Evolutionary conservation across 1,140 invertebrate species (phyloP), one percentile per base, ranked within the genome.

Genomic region (Sesamia nonagrioides): DNA sequence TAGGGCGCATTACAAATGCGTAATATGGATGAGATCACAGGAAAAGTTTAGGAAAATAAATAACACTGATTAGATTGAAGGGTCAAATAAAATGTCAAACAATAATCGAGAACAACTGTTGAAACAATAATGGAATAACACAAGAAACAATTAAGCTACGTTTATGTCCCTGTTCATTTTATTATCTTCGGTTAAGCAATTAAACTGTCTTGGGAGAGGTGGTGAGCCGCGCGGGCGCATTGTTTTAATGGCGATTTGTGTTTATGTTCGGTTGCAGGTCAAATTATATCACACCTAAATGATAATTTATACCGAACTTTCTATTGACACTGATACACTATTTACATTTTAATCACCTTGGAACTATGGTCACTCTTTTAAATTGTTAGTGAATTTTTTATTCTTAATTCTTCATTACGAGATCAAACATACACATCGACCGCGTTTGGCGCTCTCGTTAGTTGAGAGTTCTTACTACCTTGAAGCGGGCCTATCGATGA

Each of bases 61-160:
- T 85, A 85, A 84, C 79, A 85, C 61, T 85, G 88, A 89, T 91
- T 88, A 90, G 82, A 90, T 88, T 89, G 69, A 81, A 60, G 76
- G 86, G 89, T 89, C 89, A 86, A 58, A 80, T 68, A 68, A 82
- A 71, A 83, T 84, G 85, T 81, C 80, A 82, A 60, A 56, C 60
- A 81, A n/a, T 82, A 82, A 85, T 84, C 78, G 63, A 54, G 73
- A 61, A 63, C 77, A 63, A 72, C 42, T 68, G 66, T 77, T 84
- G 80, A 84, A 86, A 87, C 85, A 89, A 89, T 88, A 92, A 89
- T 86, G 90, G 88, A 92, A 91, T 90, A 91, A 89, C 87, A 88
- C 89, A 79, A 86, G 82, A 82, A 83, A 87, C 79, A 82, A 87
- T 85, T 87, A 84, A 85, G 80, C 79, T 79, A 83, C 83, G 80